Percentiles rank a stretch among this genome's conserved stretches.
phyloP scores from a whole-genome alignment of 2,797 vertebrate genomes.

The Potorous gilbertii region DNA sequence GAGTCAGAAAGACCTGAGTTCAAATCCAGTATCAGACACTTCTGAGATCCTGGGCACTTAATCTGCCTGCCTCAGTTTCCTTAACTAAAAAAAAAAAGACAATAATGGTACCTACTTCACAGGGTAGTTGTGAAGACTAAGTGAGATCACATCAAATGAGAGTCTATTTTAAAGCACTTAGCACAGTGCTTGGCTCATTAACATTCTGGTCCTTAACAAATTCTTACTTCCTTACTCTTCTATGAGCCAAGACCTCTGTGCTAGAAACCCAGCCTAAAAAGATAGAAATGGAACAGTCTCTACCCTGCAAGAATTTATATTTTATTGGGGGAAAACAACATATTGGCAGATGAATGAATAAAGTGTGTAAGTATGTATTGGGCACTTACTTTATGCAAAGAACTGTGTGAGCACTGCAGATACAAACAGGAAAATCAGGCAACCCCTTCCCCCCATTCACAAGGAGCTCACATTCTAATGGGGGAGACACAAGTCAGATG shows the following conservation, averaged over 20 bases:
- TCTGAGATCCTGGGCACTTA: neutral
- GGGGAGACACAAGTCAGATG: neutral
- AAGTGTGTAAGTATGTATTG: neutral
- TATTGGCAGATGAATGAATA: neutral
- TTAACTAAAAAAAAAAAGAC: neutral
- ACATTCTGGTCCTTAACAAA: too few species aligned
- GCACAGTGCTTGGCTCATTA: too few species aligned
- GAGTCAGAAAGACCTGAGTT: neutral
- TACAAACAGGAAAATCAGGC: neutral
- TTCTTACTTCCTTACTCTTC: neutral
- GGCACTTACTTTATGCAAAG: neutral
- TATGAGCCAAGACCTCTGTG: neutral
- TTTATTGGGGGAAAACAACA: neutral
- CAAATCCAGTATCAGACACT: neutral
- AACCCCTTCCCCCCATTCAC: neutral
- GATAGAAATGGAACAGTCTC: too few species aligned
- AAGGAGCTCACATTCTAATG: neutral
- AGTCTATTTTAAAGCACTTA: neutral
- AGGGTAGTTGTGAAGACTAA: neutral
- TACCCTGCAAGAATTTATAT: neutral
- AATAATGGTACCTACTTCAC: neutral
- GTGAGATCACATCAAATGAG: neutral
- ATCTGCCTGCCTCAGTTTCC: neutral
- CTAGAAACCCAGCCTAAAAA: neutral
- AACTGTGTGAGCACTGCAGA: neutral